Percentiles rank a stretch among this genome's conserved stretches.
phyloP scores from a whole-genome alignment of 2,797 vertebrate species.

The Syngnathus rostellatus region DNA sequence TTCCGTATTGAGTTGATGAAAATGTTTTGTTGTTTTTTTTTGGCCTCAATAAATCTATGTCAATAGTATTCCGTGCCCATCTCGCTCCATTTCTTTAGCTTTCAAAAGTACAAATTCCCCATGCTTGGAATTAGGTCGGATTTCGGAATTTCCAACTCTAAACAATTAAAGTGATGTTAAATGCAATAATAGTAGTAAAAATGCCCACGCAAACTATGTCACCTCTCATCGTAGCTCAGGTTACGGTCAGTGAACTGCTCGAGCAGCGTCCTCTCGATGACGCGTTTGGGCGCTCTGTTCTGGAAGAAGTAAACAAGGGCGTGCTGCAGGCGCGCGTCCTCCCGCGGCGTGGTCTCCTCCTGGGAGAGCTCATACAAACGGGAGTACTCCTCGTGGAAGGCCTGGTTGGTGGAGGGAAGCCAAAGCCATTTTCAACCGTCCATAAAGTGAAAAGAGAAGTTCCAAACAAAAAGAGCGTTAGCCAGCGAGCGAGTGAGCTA shows the following conservation, averaged over 20 bases:
- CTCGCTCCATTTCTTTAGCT: too few relatives aligned
- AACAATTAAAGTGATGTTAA: too few relatives aligned
- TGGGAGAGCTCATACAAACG: conserved; percentile 81
- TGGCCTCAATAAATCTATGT: too few relatives aligned
- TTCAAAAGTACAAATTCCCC: too few relatives aligned
- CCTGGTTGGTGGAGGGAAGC: conserved; percentile 55
- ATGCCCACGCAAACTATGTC: not conserved
- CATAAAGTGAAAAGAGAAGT: not conserved
- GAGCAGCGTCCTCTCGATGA: conserved; percentile 87
- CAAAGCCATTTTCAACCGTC: not conserved
- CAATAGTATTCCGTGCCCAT: too few relatives aligned
- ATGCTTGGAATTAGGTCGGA: too few relatives aligned
- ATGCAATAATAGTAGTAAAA: too few relatives aligned
- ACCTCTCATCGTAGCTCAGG: conserved; percentile 95
- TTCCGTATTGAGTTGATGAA: not conserved
- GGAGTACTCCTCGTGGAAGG: conserved; percentile 90
- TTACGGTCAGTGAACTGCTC: conserved; percentile 95
- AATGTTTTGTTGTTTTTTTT: not conserved
- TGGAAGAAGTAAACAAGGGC: conserved; percentile 90
- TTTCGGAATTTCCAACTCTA: too few relatives aligned
- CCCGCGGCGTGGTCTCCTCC: conserved; percentile 77
- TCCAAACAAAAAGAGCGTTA: not conserved
- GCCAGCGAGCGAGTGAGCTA: not conserved
- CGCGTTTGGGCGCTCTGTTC: conserved; percentile 82
- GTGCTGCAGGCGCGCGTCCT: conserved; percentile 84